Base-by-base conservation (phyloP, 2,113 vertebrate genomes). In the Callipepla squamata region DNA sequence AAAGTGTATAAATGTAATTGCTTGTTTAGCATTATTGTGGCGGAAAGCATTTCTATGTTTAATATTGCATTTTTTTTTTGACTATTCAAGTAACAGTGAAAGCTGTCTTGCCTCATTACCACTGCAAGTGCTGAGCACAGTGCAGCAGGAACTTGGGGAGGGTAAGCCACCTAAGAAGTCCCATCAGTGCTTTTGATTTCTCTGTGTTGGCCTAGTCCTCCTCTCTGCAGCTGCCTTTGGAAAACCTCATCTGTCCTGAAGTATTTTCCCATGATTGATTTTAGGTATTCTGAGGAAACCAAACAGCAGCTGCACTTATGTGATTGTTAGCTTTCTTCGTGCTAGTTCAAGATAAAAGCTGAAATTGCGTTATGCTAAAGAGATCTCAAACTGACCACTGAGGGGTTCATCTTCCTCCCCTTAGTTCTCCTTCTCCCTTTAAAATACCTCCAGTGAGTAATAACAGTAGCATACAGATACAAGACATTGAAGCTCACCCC, bases 251-350 rank as follows among this genome's bases (percentile, higher is more conserved):
- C 44, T 74, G 4, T 59, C 61, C 47, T 94, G 32, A 16, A 73
- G 42, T 92, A 93, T 84, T 81, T 75, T 61, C 61, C 55, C 22
- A 5, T 82, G n/a, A 67, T 85, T 69, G 65, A 32, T 82, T 96
- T 97, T 86, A 92, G 45, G 44, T 87, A 82, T 96, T 95, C 95
- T 95, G 94, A 77, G 61, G 83, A 90, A 97, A 93, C 69, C 47
- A 53, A 81, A 78, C 62, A 82, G 62, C 2, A 55, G 2, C 93
- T 84, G 84, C 70, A 47, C 45, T 19, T 55, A 38, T 19, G 8
- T 86, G 69, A 38, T 76, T 94, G 40, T 91, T 88, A n/a, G 25
- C 12, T 7, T 92, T 32, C n/a, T 45, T 58, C 90, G 8, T 51
- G 57, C 62, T 89, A 78, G 57, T 89, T 92, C 34, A 78, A 19